phyloP scores from a whole-genome alignment of 2,113 vertebrate species.

The Noctilio leporinus region DNA sequence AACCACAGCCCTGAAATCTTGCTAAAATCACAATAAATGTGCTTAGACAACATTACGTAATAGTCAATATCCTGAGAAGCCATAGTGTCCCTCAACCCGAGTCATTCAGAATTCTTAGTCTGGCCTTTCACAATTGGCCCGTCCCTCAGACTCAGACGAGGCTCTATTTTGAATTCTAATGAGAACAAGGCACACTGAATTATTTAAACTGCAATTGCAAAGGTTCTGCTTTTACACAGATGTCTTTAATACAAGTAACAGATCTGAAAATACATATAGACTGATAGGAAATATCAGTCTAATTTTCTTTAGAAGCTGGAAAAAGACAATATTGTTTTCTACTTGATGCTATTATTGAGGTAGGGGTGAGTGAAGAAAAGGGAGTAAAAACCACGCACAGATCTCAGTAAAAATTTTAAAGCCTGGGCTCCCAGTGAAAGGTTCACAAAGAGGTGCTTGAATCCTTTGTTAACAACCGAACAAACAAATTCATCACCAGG shows the following conservation, averaged over 20 bases:
- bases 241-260: background rate
- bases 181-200: conserved; percentile 45
- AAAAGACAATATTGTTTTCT: conserved; percentile 22
- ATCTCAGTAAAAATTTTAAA: conserved; percentile 31
- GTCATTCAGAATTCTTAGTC: conserved; percentile 51
- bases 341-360: background rate
- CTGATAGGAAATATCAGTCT: background rate
- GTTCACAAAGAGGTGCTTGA: conserved; percentile 61
- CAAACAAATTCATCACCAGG: conserved; percentile 59
- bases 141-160: conserved; percentile 62
- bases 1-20: background rate
- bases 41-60: conserved; percentile 53
- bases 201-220: conserved; percentile 51
- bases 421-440: conserved; percentile 31
- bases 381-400: background rate
- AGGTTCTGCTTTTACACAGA: background rate
- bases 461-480: conserved; percentile 57
- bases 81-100: background rate
- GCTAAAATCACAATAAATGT: background rate
- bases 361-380: background rate
- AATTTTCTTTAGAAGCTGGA: background rate
- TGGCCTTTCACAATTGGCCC: conserved; percentile 56
- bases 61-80: conserved; percentile 31
- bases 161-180: conserved; percentile 59
- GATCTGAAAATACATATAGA: conserved; percentile 13